Base-by-base conservation (phyloP, 64 coral and sea anemone species). In the Orbicella faveolata region DNA sequence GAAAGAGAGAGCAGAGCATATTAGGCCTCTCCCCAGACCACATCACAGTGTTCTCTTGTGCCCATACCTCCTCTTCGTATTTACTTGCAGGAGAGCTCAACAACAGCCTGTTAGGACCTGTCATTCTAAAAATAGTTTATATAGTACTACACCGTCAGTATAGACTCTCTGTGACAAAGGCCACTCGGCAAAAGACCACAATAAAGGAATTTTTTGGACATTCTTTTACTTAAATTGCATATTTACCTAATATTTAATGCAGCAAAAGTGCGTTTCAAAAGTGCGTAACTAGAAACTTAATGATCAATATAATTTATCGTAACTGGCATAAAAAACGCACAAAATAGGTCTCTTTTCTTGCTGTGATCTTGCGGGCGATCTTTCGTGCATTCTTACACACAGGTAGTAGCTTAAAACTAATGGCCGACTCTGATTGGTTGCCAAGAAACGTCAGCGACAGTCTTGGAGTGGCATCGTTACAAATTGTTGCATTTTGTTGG, bases 171-270 rank as follows among this genome's bases (percentile, higher is more conserved):
- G 54, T 11, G 54, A 15, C 55, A 0, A 6, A 12, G 23, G 25
- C 67, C 2, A 70, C 21, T 70, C 44, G 44, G 44, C 44, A 48
- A 48, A 48, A 6, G 4, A 48, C 7, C 44, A 6, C 44, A 48
- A 23, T 2, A 25, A 70, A 26, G 23, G 9, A n/a, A 11, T 70
- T 26, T 20, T 25, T 54, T 44, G 5, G 13, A 30, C 15, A 10
- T 78, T 53, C 77, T 48, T 57, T 79, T 63, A 81, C 18, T 63
- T 14, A 4, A 81, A 81, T 81, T 81, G 33, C 59, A n/a, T 34
- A 81, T 64, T 63, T 33, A 81, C 54, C 79, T 81, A 48, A 48
- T 48, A 81, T 81, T 33, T 55, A 81, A 62, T 36, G 33, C 54
- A 64, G 63, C 79, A 81, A 35, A 33, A 81, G 4, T 19, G 11